Conservation (phyloP, 2,797 vertebrate species). For the Alauda arvensis region DNA sequence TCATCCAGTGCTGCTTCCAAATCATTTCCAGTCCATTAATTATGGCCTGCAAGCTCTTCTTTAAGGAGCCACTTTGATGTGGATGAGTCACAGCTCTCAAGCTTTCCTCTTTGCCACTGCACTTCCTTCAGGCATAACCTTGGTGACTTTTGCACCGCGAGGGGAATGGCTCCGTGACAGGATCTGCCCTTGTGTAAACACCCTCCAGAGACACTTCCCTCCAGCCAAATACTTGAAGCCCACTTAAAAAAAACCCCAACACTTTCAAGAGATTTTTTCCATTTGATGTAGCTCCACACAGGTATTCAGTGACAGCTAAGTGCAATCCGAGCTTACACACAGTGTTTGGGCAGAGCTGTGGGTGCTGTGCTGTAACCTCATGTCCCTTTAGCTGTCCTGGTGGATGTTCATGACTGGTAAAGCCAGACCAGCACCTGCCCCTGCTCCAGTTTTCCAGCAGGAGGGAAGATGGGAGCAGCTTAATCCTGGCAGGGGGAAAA, state of each 20-base stretch:
- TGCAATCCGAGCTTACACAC: not conserved
- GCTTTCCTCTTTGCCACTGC: not conserved
- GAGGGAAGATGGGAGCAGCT: not conserved
- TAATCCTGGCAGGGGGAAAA: not conserved
- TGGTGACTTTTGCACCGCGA: not conserved
- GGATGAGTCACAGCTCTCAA: not conserved
- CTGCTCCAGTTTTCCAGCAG: not conserved
- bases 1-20: not conserved
- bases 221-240: not conserved
- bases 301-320: not conserved
- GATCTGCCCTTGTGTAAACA: not conserved
- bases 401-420: not conserved
- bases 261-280: not conserved
- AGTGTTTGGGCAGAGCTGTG: not conserved
- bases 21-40: constrained; percentile 22
- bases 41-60: not conserved
- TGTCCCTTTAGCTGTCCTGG: not conserved
- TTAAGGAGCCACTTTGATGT: not conserved
- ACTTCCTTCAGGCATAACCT: not conserved
- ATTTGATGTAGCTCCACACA: not conserved
- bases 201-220: not conserved
- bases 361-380: not conserved
- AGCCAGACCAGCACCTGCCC: not conserved
- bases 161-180: not conserved
- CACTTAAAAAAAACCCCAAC: not conserved